phyloP scores from a whole-genome alignment of 2,113 vertebrate genomes.

The Istiophorus platypterus region DNA sequence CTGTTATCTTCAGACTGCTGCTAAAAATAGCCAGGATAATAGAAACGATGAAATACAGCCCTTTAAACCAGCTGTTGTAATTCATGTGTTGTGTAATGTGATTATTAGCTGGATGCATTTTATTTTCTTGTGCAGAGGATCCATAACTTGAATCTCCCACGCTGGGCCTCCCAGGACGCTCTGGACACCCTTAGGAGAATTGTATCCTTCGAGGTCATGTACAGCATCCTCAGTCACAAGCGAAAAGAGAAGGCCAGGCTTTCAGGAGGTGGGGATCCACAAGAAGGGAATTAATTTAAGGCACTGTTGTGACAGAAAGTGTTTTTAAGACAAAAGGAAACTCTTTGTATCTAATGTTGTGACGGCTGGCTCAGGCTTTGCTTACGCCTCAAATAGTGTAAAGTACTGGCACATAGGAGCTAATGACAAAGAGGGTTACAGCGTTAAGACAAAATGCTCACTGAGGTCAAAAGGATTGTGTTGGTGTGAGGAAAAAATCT shows the following conservation, averaged over 20 bases:
- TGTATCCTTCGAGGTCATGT: conserved; percentile 84
- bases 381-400: conserved; percentile 34
- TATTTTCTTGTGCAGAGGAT: conserved; percentile 73
- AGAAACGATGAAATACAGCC: conserved; percentile 56
- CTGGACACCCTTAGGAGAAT: conserved; percentile 85
- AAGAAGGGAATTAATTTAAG: conserved; percentile 40
- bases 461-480: conserved; percentile 52
- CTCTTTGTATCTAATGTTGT: conserved; percentile 24
- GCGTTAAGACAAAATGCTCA: conserved; percentile 41
- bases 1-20: conserved; percentile 70
- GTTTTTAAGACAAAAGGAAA: neutral
- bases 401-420: conserved; percentile 37
- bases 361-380: conserved; percentile 50
- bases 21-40: conserved; percentile 75
- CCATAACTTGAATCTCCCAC: conserved; percentile 89
- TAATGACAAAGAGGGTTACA: conserved; percentile 50
- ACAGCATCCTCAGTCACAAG: conserved; percentile 86
- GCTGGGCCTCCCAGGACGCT: conserved; percentile 86
- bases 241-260: conserved; percentile 89
- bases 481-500: conserved; percentile 40
- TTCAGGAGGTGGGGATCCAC: conserved; percentile 87
- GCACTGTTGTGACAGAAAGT: conserved; percentile 22
- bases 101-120: conserved; percentile 46
- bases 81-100: conserved; percentile 53
- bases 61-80: conserved; percentile 45